Conservation (phyloP, 1,140 invertebrate genomes). For the Pseudomyrmex flavicornis region DNA sequence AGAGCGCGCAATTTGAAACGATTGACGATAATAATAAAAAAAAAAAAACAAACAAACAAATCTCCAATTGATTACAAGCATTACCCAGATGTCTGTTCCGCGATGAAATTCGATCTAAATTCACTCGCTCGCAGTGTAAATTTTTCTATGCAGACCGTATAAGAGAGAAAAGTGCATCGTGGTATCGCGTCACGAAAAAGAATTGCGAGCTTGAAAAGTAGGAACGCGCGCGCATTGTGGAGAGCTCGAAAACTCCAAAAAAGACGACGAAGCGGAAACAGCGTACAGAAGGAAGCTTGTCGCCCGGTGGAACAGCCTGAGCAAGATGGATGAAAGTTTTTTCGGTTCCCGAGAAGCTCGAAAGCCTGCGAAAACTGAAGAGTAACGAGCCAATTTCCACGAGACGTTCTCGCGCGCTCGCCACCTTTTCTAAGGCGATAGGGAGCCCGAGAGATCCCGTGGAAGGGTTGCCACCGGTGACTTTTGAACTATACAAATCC, state of each 20-base stretch:
- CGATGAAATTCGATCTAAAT: neutral
- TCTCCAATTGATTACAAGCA: neutral
- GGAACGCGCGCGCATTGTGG: conserved; percentile 35
- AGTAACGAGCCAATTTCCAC: conserved; percentile 72
- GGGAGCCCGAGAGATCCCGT: neutral
- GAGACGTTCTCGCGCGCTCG: conserved; percentile 24
- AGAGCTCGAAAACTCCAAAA: conserved; percentile 36
- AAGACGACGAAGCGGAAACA: conserved; percentile 19
- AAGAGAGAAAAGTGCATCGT: neutral
- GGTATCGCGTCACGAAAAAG: neutral
- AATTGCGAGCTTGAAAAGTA: conserved; percentile 22
- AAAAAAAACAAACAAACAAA: neutral
- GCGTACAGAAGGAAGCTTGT: conserved; percentile 52
- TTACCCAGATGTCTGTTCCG: neutral
- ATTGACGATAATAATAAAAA: too few species aligned
- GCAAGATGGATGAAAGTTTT: conserved; percentile 71
- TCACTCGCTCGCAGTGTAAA: neutral
- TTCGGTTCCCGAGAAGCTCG: conserved; percentile 30
- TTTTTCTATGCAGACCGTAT: conserved; percentile 12
- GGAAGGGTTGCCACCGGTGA: conserved; percentile 1
- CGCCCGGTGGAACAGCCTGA: conserved; percentile 53
- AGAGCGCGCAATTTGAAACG: too few species aligned
- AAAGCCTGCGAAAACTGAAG: conserved; percentile 62
- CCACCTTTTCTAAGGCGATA: neutral
- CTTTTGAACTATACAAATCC: conserved; percentile 37